Conservation (phyloP, 2,797 vertebrate species). For the Balearica regulorum region DNA sequence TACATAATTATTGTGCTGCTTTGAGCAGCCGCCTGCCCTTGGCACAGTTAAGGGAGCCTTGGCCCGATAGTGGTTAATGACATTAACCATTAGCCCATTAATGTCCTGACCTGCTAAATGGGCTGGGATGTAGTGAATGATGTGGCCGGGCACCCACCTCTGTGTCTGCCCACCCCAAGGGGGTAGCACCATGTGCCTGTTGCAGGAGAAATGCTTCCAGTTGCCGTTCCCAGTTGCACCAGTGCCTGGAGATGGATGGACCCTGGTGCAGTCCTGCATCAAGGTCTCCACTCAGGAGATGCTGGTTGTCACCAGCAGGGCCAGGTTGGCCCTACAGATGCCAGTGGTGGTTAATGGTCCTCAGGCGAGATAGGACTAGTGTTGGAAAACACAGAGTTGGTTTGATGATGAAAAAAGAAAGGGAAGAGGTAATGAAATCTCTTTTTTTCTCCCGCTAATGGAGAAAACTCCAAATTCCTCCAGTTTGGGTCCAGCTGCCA, state of each 20-base stretch:
- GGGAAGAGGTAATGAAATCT: neutral
- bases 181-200: neutral
- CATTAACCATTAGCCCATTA: neutral
- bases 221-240: neutral
- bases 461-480: neutral
- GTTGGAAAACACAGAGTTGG: neutral
- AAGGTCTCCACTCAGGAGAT: neutral
- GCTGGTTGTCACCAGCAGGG: neutral
- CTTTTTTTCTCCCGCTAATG: neutral
- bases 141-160: neutral
- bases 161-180: neutral
- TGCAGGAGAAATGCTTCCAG: neutral
- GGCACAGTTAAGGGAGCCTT: constrained; percentile 24
- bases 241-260: neutral
- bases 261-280: neutral
- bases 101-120: neutral
- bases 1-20: constrained; percentile 53
- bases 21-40: constrained; percentile 42
- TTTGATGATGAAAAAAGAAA: neutral
- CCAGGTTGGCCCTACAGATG: neutral
- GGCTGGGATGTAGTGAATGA: neutral
- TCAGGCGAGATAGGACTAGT: neutral
- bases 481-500: neutral
- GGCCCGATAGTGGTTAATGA: neutral
- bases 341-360: neutral